Conservation (phyloP, 2,797 vertebrate genomes). For the Apogon hyalosoma region DNA sequence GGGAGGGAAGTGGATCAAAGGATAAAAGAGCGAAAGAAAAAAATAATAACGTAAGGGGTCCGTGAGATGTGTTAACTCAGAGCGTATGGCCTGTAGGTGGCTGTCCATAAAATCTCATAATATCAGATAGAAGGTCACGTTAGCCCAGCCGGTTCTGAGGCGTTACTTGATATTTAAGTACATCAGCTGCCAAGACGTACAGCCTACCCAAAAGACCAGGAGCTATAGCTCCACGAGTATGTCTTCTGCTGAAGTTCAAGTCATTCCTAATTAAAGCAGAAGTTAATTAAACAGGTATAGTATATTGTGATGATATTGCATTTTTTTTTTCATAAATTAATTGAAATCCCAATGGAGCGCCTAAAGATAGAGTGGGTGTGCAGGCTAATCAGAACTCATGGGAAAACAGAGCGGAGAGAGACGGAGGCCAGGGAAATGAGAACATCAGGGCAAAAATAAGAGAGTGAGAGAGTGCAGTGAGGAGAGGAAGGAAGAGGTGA, state of each 20-base stretch:
- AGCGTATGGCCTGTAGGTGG: constrained; percentile 32
- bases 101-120: constrained; percentile 47
- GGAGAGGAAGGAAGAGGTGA: constrained; percentile 32
- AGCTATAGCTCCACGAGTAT: constrained; percentile 10
- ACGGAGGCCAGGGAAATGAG: constrained; percentile 62
- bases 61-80: constrained; percentile 22
- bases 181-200: constrained; percentile 34
- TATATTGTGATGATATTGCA: constrained; percentile 76
- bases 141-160: constrained; percentile 37
- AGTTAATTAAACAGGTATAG: constrained; percentile 81
- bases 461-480: constrained; percentile 38
- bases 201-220: constrained; percentile 29
- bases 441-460: constrained; percentile 36
- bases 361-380: constrained; percentile 78
- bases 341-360: constrained; percentile 73
- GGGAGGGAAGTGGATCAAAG: constrained; percentile 52
- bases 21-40: constrained; percentile 18
- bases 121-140: constrained; percentile 50
- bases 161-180: constrained; percentile 57
- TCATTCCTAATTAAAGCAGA: constrained; percentile 69
- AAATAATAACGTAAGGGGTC: constrained; percentile 35
- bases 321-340: constrained; percentile 69
- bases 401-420: constrained; percentile 68
- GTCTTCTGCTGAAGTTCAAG: constrained; percentile 59
- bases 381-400: constrained; percentile 78